Base-by-base conservation (phyloP, 2,797 vertebrate species). In the Gobio occitaniae region DNA sequence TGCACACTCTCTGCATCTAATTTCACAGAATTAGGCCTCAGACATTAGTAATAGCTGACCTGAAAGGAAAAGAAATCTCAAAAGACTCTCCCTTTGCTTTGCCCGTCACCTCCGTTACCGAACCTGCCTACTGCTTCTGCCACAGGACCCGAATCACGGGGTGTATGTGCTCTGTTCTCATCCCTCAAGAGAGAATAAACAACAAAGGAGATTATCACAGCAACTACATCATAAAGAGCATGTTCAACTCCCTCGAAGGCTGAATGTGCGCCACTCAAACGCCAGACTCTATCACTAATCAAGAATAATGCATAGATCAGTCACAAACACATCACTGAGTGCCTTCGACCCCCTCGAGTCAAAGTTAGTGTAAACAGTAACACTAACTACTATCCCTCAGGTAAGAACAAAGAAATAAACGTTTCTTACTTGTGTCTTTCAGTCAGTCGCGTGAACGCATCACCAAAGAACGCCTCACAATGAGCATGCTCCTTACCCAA, bases 101-200 rank as follows among this genome's bases (percentile, higher is more conserved):
- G 10, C 21, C 21, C 9, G n/a, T 21, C 10, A 59, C 56, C 56
- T 59, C 3, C n/a, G 21, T 11, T 21, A 59, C n/a, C 1, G 1
- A n/a, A 59, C 56, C 9, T n/a, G 56, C 56, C 56, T n/a, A 3
- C 1, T 9, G 10, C 10, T n/a, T 4, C 1, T 0, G 8, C 19
- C 3, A 1, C 17, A 3, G 19, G 21, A n/a, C 9, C 0, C 3
- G 11, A 11, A n/a, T 21, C 8, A 3, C 9, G 4, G 56, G 3
- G 10, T 59, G 9, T 9, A n/a, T 1, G 56, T 2, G 3, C 1
- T 61, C n/a, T 25, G 12, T 61, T 59, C 56, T 59, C 56, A 59
- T n/a, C 59, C 11, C 2, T 61, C 4, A 1, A n/a, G 56, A n/a
- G 21, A 59, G 9, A 59, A 13, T 61, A 25, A 25, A 61, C 59